phyloP scores from a whole-genome alignment of 1,140 invertebrate species.

The Babylonia areolata region DNA sequence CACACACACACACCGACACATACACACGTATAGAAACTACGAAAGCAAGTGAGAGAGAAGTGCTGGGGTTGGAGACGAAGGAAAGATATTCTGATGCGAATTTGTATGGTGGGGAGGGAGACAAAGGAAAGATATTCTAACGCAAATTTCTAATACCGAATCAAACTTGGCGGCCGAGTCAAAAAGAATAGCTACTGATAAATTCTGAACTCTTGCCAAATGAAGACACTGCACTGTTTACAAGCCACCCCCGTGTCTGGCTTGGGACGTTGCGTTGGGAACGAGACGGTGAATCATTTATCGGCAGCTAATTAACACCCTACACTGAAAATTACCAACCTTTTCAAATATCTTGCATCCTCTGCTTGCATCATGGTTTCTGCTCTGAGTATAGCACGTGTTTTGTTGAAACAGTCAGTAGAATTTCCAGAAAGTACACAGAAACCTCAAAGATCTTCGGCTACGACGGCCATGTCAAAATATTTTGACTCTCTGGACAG shows the following conservation, averaged over 20 bases:
- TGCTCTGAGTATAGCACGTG: neutral
- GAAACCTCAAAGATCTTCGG: neutral
- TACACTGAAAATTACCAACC: constrained; percentile 45
- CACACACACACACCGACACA: too few species aligned
- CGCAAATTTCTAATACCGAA: too few species aligned
- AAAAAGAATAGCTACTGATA: too few species aligned
- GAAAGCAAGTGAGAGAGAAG: too few species aligned
- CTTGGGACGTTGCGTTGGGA: constrained; percentile 31
- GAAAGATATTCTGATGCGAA: too few species aligned
- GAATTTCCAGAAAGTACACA: neutral
- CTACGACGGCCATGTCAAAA: constrained; percentile 46
- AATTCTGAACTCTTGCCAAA: too few species aligned
- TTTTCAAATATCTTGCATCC: constrained; percentile 68
- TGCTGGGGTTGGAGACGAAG: too few species aligned
- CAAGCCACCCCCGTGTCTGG: neutral
- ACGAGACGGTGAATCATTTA: neutral
- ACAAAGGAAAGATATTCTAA: too few species aligned
- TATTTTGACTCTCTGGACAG: constrained; percentile 39
- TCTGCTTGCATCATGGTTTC: constrained; percentile 62
- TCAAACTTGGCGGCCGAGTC: too few species aligned
- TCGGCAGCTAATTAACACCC: neutral
- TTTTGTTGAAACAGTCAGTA: neutral
- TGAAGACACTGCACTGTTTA: too few species aligned
- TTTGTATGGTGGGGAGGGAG: too few species aligned
- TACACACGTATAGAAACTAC: too few species aligned